A percentile compares a stretch with the other conserved stretches of the same genome.
These are phyloP conservation scores for Drosophila repletoides DNA, from an alignment of 1,140 invertebrate species.

Conservation along the genomic window DNA sequence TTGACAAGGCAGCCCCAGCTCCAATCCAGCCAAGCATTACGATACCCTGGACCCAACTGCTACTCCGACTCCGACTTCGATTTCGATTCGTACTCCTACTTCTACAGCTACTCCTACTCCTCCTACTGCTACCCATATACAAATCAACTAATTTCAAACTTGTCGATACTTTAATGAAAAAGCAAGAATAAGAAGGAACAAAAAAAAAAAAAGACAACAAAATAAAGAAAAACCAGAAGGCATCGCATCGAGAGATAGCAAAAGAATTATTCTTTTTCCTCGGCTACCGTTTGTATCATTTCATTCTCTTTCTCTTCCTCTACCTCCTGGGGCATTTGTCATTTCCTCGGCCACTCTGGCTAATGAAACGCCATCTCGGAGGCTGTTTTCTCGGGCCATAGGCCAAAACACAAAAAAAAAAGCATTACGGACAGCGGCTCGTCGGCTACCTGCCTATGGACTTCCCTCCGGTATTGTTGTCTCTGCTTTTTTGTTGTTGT, in stretches of 20 bases:
- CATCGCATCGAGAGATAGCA: neutral
- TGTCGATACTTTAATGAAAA: slow-evolving; percentile 69
- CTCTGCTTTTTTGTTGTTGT: neutral
- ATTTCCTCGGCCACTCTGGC: slow-evolving; percentile 52
- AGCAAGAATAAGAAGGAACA: slow-evolving; percentile 4
- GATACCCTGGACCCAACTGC: slow-evolving; percentile 4
- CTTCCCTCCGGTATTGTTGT: slow-evolving; percentile 6
- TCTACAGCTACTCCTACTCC: too few relatives aligned
- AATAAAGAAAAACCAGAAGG: neutral
- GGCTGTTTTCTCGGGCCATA: neutral
- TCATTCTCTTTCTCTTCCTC: neutral
- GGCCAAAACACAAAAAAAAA: slow-evolving; percentile 43
- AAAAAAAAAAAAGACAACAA: neutral
- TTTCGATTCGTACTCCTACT: too few relatives aligned
- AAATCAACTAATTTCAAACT: slow-evolving; percentile 75
- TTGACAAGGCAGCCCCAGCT: slow-evolving; percentile 57
- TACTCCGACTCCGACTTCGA: slow-evolving; percentile 8
- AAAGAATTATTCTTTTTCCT: slow-evolving; percentile 27
- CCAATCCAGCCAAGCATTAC: slow-evolving; percentile 29
- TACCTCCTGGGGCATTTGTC: slow-evolving; percentile 5
- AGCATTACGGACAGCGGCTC: slow-evolving; percentile 24
- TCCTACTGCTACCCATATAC: slow-evolving; percentile 39
- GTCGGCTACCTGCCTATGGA: slow-evolving; percentile 14
- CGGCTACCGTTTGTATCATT: slow-evolving; percentile 20
- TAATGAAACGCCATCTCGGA: slow-evolving; percentile 54